These are phyloP conservation scores for Cyclina sinensis DNA, from an alignment of 1,140 invertebrate genomes.

Conservation along the genomic window DNA sequence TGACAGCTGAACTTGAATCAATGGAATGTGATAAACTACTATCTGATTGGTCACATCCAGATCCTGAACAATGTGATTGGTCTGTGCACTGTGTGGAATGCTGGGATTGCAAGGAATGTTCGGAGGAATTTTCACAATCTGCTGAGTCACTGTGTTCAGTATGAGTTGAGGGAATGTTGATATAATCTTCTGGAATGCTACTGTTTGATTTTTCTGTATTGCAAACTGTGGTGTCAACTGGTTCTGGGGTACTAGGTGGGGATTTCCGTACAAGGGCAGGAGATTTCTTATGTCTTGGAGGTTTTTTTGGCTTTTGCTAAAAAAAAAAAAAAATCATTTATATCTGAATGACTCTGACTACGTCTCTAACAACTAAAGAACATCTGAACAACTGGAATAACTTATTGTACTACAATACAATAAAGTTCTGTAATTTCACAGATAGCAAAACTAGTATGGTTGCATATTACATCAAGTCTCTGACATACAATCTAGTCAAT, in stretches of 20 bases:
- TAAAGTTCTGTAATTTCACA: too few species aligned
- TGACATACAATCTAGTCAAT: too few species aligned
- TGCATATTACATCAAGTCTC: too few species aligned
- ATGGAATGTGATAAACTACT: slow-evolving; percentile 27
- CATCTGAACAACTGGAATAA: too few species aligned
- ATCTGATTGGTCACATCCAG: slow-evolving; percentile 36
- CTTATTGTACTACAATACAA: too few species aligned
- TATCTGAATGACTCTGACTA: too few species aligned
- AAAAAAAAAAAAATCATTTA: too few species aligned
- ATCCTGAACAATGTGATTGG: slow-evolving; percentile 33
- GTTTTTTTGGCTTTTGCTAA: slow-evolving; percentile 79
- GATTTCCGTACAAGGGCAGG: slow-evolving; percentile 36
- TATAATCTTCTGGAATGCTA: slow-evolving; percentile 39
- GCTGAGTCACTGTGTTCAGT: slow-evolving; percentile 29
- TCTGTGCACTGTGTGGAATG: slow-evolving; percentile 21
- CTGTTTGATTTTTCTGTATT: neutral
- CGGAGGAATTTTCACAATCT: slow-evolving; percentile 11
- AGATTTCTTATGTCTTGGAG: slow-evolving; percentile 75
- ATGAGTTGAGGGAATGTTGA: slow-evolving; percentile 19
- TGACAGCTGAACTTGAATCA: neutral
- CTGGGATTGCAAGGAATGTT: slow-evolving; percentile 32
- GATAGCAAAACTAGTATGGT: too few species aligned
- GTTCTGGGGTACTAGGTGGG: neutral
- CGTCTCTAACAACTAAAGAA: too few species aligned
- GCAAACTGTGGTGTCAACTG: neutral